A percentile compares a stretch with the other conserved stretches of the same genome.
Evolutionary conservation across 2,113 vertebrate genomes (phyloP).

Genomic region (Cromileptes altivelis): DNA sequence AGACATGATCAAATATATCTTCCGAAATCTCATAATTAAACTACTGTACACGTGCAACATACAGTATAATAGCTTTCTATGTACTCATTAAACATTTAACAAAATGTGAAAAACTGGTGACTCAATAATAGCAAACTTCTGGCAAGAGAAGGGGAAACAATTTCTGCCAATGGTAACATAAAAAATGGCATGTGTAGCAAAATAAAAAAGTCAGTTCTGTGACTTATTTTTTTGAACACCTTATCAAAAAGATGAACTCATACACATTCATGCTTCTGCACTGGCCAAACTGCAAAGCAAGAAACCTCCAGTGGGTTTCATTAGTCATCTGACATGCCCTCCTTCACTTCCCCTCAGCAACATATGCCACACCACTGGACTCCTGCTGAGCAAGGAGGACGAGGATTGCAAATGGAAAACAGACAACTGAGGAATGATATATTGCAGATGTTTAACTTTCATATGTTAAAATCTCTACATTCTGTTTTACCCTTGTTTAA

Average conservation of each 20-base stretch:
- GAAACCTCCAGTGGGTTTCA: not conserved
- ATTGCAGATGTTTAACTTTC: not conserved
- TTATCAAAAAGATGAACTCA: not conserved
- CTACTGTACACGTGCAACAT: not conserved
- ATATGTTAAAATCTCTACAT: not conserved
- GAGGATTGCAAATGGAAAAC: not conserved
- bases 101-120: not conserved
- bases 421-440: not conserved
- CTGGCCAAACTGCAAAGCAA: slow-evolving; percentile 19
- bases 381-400: not conserved
- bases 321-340: slow-evolving; percentile 15
- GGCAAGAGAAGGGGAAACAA: not conserved
- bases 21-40: not conserved
- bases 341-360: slow-evolving; percentile 19
- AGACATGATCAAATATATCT: not conserved
- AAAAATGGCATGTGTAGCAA: not conserved
- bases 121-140: not conserved
- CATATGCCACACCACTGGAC: not conserved
- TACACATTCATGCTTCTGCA: not conserved
- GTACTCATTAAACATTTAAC: not conserved
- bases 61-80: not conserved
- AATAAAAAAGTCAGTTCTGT: slow-evolving; percentile 9
- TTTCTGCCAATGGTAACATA: not conserved
- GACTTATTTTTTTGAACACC: slow-evolving; percentile 11
- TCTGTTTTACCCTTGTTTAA: not conserved